Evolutionary conservation across 2,113 vertebrate genomes (phyloP), one percentile per base, ranked within the genome.

Genomic region (Embiotoca jacksoni): DNA sequence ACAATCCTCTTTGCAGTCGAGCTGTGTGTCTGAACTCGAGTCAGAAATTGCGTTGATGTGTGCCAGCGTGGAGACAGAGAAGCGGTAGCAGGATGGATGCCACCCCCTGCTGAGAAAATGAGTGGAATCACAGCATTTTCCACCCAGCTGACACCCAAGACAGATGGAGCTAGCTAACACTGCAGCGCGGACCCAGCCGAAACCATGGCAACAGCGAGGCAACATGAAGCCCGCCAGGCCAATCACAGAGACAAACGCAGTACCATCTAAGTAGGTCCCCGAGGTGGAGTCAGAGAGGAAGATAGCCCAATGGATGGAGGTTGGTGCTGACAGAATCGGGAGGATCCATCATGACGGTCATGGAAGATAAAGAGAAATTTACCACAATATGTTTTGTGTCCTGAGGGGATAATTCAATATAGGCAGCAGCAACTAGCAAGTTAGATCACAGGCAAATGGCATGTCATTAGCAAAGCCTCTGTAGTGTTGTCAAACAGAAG

Each of bases 181-280:
- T 84, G 85, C 83, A 70, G 85, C 66, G n/a, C 75, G 75, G 61
- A 68, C 76, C 39, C 74, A 80, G 79, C 65, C 56, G 72, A 83
- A 88, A 91, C 92, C 92, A 94, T 93, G 83, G 89, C 86, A 93
- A 94, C 92, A 85, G 81, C 53, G 65, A 72, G 44, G 83, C 87
- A 84, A 90, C 86, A 78, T 76, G 80, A 88, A 83, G 69, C 74
- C 58, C 75, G 81, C 79, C 72, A 76, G 88, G 82, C 89, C 88
- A 90, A 91, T 92, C 60, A 16, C 70, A 72, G 49, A 60, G 41
- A 54, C 47, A 85, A 81, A 64, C 8, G 44, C 71, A 58, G 47
- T 56, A 62, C 65, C 75, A 52, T 87, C 82, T 81, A 83, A 88
- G 87, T 75, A 65, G 78, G 69, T 85, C 81, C 88, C 81, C 0